Conservation (phyloP, 2,797 vertebrate species). For the Eleutherodactylus coqui region DNA sequence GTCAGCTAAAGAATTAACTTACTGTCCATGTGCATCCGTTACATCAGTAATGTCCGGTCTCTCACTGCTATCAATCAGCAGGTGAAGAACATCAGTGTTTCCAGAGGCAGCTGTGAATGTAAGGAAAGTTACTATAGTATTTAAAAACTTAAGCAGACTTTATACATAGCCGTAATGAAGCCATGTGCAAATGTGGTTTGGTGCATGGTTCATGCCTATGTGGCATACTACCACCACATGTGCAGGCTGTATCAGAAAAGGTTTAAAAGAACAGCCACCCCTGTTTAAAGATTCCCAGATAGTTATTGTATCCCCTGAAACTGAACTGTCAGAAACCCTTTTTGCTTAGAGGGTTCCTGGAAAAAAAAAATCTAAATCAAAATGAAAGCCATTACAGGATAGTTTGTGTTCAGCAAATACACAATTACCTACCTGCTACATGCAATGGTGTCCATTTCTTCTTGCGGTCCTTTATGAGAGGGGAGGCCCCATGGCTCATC, state of each 20-base stretch:
- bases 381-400: neutral
- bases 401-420: slow-evolving; percentile 19
- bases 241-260: neutral
- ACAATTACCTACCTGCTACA: slow-evolving; percentile 81
- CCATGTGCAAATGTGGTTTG: neutral
- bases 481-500: slow-evolving; percentile 89
- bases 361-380: neutral
- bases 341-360: neutral
- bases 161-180: neutral
- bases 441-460: slow-evolving; percentile 94
- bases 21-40: slow-evolving; percentile 90
- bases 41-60: slow-evolving; percentile 86
- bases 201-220: neutral
- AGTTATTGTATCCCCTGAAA: neutral
- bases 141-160: neutral
- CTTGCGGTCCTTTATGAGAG: slow-evolving; percentile 88
- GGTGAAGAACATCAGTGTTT: slow-evolving; percentile 91
- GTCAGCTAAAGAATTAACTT: slow-evolving; percentile 71
- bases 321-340: neutral
- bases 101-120: slow-evolving; percentile 82
- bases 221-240: neutral
- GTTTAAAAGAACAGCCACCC: neutral
- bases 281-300: neutral
- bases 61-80: slow-evolving; percentile 90
- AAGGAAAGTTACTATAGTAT: neutral